A percentile compares a stretch with the other conserved stretches of the same genome.
phyloP scores from a whole-genome alignment of 2,888 invertebrate genomes.

The Axea sp. region DNA sequence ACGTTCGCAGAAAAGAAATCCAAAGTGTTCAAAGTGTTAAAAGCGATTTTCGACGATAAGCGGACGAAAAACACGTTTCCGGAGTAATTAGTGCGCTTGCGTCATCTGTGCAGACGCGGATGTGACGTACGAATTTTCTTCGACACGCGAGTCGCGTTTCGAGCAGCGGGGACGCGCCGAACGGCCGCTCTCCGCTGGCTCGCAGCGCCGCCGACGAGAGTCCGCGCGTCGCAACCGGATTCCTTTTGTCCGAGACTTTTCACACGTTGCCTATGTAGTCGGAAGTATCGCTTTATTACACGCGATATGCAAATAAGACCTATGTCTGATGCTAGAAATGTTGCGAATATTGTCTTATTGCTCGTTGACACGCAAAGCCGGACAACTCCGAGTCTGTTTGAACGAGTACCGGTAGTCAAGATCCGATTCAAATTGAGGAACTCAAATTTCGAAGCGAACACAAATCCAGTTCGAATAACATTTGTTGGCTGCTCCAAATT shows the following conservation, averaged over 20 bases:
- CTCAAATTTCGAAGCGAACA: too few relatives aligned
- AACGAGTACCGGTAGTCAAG: too few relatives aligned
- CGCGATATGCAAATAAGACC: conserved; percentile 58
- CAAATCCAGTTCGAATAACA: too few relatives aligned
- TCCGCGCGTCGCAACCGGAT: conserved; percentile 9
- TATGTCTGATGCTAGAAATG: conserved; percentile 29
- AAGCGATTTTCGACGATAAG: conserved; percentile 50
- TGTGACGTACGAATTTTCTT: conserved; percentile 47
- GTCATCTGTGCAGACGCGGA: conserved; percentile 52
- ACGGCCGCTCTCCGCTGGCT: conserved; percentile 4
- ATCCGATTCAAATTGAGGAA: too few relatives aligned
- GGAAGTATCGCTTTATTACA: conserved; percentile 46
- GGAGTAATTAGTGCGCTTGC: conserved; percentile 44
- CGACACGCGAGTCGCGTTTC: conserved; percentile 36
- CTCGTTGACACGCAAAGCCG: not conserved
- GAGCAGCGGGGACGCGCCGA: conserved; percentile 15
- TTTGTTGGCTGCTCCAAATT: too few relatives aligned
- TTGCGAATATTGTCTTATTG: conserved; percentile 6
- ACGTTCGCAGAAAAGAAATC: conserved; percentile 41
- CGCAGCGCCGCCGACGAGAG: too few relatives aligned
- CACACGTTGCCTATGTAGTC: conserved; percentile 44
- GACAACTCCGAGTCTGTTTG: too few relatives aligned
- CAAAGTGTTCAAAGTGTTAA: conserved; percentile 60
- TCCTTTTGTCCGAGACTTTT: conserved; percentile 41
- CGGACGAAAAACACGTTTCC: conserved; percentile 27